Conservation (phyloP, 2,113 vertebrate genomes). For the Tragelaphus strepsiceros region DNA sequence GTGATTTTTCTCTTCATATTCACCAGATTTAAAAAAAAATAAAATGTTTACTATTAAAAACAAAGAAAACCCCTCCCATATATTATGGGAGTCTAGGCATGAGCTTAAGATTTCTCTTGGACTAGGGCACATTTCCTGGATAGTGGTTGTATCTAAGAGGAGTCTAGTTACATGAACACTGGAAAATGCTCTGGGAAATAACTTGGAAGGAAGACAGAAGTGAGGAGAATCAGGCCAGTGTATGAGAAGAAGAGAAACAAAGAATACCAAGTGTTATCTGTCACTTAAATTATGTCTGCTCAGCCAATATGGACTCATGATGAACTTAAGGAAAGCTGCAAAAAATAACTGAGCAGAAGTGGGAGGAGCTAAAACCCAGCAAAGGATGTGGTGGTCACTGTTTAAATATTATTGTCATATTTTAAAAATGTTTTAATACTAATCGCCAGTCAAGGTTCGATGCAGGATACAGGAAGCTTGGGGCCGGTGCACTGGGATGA, state of each 20-base stretch:
- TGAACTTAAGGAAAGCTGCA: neutral
- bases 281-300: neutral
- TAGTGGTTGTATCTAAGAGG: neutral
- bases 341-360: neutral
- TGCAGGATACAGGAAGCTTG: too few relatives aligned
- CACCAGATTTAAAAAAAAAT: neutral
- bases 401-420: neutral
- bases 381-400: neutral
- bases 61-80: neutral
- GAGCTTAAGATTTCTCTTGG: neutral
- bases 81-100: neutral
- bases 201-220: neutral
- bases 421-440: neutral
- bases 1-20: neutral
- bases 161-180: neutral
- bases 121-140: neutral
- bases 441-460: too few relatives aligned
- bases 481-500: too few relatives aligned
- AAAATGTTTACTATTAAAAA: neutral
- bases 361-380: neutral
- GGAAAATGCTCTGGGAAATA: neutral
- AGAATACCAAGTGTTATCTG: neutral
- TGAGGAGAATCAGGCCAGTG: neutral
- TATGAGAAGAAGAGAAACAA: neutral
- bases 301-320: neutral